Evolutionary conservation across 2,888 invertebrate genomes (phyloP).

Genomic region (Caenorhabditis afra): DNA sequence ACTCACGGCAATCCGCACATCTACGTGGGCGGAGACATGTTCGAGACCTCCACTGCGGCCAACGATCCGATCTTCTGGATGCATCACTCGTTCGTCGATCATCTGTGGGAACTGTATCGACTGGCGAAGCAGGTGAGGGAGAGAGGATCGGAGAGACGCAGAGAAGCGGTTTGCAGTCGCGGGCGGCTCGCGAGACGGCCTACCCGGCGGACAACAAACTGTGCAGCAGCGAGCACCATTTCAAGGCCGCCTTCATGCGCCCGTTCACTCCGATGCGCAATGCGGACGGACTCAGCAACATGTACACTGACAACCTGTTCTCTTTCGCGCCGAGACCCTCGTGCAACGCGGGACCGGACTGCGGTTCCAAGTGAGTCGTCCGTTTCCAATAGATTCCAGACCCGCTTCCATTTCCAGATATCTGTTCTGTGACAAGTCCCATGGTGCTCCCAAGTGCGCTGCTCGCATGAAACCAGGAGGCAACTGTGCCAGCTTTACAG

Average conservation of each 20-base stretch:
- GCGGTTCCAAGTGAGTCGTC: slow-evolving; percentile 64
- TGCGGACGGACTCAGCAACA: slow-evolving; percentile 74
- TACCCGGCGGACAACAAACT: slow-evolving; percentile 70
- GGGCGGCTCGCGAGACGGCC: slow-evolving; percentile 67
- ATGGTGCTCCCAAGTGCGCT: slow-evolving; percentile 72
- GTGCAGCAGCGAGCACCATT: slow-evolving; percentile 69
- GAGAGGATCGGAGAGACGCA: too few relatives aligned
- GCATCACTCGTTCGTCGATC: slow-evolving; percentile 81
- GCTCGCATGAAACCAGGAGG: slow-evolving; percentile 74
- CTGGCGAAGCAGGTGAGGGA: slow-evolving; percentile 60
- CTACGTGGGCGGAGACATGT: slow-evolving; percentile 80
- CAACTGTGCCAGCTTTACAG: slow-evolving; percentile 69
- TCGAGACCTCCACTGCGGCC: slow-evolving; percentile 78
- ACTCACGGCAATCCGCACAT: slow-evolving; percentile 78
- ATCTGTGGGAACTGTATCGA: slow-evolving; percentile 80
- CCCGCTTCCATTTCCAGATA: slow-evolving; percentile 50
- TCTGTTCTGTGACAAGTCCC: slow-evolving; percentile 76
- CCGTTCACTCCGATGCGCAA: slow-evolving; percentile 76
- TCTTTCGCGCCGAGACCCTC: slow-evolving; percentile 73
- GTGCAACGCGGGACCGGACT: slow-evolving; percentile 65
- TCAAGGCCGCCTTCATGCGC: slow-evolving; percentile 68
- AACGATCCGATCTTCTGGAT: slow-evolving; percentile 81
- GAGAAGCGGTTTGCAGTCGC: slow-evolving; percentile 47
- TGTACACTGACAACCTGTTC: slow-evolving; percentile 77
- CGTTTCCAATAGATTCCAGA: not conserved